phyloP scores from a whole-genome alignment of 2,113 vertebrate species.

The Cercopithecus mona region DNA sequence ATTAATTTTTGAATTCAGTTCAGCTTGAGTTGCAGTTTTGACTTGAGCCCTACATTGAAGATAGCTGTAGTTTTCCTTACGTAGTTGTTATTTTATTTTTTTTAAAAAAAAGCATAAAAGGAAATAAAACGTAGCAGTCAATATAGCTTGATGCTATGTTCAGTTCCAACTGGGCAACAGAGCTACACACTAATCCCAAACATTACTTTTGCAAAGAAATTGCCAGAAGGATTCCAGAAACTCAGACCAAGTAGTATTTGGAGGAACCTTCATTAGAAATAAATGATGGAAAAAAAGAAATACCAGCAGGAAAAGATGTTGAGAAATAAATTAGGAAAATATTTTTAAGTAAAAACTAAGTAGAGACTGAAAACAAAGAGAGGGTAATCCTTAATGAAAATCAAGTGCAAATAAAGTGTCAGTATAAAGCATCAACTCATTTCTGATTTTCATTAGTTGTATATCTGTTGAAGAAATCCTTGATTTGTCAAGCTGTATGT shows the following conservation, averaged over 20 bases:
- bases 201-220: not conserved
- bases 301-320: not conserved
- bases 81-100: not conserved
- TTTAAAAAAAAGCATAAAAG: not conserved
- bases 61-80: not conserved
- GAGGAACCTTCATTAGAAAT: not conserved
- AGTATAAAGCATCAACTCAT: not conserved
- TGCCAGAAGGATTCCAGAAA: not conserved
- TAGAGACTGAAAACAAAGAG: not conserved
- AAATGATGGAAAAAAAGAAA: not conserved
- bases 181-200: not conserved
- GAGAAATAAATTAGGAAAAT: slow-evolving; percentile 32
- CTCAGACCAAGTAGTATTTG: not conserved
- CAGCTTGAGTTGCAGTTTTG: not conserved
- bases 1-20: not conserved
- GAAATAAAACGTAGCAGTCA: not conserved
- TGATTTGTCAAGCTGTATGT: not conserved
- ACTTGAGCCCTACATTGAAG: not conserved
- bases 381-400: not conserved
- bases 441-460: not conserved
- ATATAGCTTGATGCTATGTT: not conserved
- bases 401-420: not conserved
- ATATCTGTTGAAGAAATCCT: not conserved
- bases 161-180: not conserved
- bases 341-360: not conserved